Base-by-base conservation (phyloP, 1,140 invertebrate genomes). In the Chrysomallon squamiferum region DNA sequence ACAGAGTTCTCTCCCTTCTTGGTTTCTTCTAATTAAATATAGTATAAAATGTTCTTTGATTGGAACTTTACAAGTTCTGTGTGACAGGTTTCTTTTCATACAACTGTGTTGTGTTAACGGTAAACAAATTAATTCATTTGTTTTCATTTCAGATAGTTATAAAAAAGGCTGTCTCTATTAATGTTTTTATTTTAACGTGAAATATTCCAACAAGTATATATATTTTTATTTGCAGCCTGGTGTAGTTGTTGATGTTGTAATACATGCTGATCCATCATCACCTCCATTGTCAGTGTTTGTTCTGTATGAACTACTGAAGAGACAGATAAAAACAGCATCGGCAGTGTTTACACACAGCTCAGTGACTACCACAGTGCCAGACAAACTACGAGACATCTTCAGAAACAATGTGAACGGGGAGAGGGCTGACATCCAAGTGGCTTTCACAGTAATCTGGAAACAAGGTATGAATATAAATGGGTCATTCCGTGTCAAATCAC, bases 381-480 rank as follows among this genome's bases (percentile, higher is more conserved):
- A 85, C 47, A 66, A 76, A n/a, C 71, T 86, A 68, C 54, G 64
- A 52, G 49, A 69, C 73, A 64, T 74, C 52, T 73, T 86, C 74
- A 47, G 61, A 3, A 75, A 74, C 71, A 59, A 64, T 69, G 66
- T 73, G 62, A 56, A 58, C 43, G 35, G 68, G 49, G 69, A 77
- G 75, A 70, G 78, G 22, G 69, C 58, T n/a, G 68, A 81, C 33
- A 78, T 79, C 35, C 74, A 86, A 71, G 69, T 92, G 27, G 88
- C 89, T 66, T 63, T 93, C 6, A 88, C 87, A 68, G 78, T 94
- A 66, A 92, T 94, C 78, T 93, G 92, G 90, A 93, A 92, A 88
- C 84, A 90, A 84, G 88, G 92, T 93, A 88, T n/a, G n/a, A n/a
- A 69, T 58, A 54, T 15, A 29, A 22, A 47, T 22, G 4, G n/a